Conservation (phyloP, 1,140 invertebrate species). For the Cotesia glomerata region DNA sequence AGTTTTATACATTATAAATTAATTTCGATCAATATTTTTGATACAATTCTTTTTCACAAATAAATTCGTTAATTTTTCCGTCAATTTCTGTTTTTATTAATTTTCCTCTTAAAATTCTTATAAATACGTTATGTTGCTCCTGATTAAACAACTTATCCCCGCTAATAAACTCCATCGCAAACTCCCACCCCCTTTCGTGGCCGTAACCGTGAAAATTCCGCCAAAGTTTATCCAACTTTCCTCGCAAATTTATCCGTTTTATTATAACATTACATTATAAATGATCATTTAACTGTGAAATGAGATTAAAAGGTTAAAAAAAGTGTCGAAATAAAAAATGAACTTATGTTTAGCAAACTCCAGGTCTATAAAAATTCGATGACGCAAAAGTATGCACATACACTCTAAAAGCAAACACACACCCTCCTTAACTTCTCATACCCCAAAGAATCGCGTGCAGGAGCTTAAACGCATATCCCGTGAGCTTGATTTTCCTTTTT, state of each 20-base stretch:
- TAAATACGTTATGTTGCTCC: not conserved
- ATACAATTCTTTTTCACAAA: too few species aligned
- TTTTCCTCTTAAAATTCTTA: not conserved
- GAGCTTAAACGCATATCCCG: not conserved
- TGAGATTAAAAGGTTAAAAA: not conserved
- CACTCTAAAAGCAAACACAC: too few species aligned
- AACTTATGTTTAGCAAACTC: not conserved
- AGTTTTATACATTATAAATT: too few species aligned
- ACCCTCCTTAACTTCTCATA: too few species aligned
- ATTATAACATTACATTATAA: not conserved
- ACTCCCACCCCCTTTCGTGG: not conserved
- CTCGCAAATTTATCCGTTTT: not conserved
- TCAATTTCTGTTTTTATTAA: too few species aligned
- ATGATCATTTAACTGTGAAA: not conserved
- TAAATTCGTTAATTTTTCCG: too few species aligned
- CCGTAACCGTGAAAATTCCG: not conserved
- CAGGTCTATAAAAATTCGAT: too few species aligned
- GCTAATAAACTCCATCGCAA: constrained; percentile 6
- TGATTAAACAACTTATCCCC: constrained; percentile 19
- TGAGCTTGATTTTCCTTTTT: too few species aligned
- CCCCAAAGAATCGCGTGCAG: constrained; percentile 12
- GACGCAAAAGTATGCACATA: too few species aligned
- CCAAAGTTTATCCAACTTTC: not conserved
- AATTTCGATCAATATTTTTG: too few species aligned
- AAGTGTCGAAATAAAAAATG: not conserved